Conservation (phyloP, 2,113 vertebrate genomes). For the Platichthys stellatus region DNA sequence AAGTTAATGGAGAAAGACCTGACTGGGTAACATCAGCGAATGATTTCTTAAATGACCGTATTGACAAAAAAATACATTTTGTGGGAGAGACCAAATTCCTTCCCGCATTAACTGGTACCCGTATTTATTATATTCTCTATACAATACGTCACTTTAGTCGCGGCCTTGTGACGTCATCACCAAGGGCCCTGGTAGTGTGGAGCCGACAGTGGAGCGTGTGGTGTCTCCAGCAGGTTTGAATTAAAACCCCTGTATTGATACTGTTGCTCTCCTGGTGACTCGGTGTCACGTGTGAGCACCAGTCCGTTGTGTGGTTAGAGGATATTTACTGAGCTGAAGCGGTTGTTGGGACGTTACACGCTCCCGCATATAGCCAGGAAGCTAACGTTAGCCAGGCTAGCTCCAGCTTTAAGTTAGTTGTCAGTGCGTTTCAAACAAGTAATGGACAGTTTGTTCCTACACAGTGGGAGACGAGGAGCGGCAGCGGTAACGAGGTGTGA, state of each 20-base stretch:
- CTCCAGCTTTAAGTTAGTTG: background rate
- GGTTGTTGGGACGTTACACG: background rate
- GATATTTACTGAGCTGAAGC: fast-evolving
- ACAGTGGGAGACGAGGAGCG: no score
- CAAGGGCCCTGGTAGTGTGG: background rate
- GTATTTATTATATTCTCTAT: no score
- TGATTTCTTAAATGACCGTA: no score
- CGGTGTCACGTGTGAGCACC: fast-evolving
- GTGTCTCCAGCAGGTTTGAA: constrained; percentile 31
- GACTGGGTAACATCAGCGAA: no score
- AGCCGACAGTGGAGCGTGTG: no score
- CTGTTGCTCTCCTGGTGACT: fast-evolving
- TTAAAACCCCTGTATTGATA: background rate
- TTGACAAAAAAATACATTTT: no score
- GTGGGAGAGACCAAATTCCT: no score
- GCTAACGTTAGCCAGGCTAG: constrained; percentile 22
- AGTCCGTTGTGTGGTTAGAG: background rate
- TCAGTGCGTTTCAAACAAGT: no score
- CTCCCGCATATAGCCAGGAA: background rate
- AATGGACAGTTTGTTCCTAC: no score
- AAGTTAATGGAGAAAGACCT: no score
- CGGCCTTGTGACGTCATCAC: constrained; percentile 31
- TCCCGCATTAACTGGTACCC: no score
- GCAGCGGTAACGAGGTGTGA: no score
- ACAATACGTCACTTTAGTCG: background rate